These are phyloP conservation scores for Aegithalos caudatus DNA, from an alignment of 2,113 vertebrate species.

Conservation along the genomic window DNA sequence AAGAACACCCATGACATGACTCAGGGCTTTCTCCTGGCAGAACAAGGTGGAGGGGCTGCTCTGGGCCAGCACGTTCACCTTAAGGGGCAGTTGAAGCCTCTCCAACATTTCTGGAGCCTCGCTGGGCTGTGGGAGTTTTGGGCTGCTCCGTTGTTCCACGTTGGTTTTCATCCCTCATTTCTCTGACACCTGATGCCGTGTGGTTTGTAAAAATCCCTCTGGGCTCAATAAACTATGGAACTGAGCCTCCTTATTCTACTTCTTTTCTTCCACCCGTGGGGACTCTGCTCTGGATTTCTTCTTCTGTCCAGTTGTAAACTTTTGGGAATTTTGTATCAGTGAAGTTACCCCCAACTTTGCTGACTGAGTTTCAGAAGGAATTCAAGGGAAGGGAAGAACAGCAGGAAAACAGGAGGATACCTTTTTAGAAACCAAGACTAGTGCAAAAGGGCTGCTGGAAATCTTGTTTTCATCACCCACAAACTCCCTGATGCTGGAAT, in stretches of 20 bases:
- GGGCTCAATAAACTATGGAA: neutral
- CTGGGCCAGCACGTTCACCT: neutral
- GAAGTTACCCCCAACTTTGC: neutral
- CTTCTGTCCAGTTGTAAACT: neutral
- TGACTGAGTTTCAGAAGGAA: neutral
- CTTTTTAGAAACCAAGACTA: neutral
- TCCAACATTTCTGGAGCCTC: neutral
- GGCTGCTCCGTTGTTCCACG: neutral
- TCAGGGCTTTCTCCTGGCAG: neutral
- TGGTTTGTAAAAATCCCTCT: neutral
- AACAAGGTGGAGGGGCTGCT: neutral
- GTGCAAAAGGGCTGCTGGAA: neutral
- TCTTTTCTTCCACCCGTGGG: neutral
- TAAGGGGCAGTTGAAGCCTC: neutral
- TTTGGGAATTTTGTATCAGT: neutral
- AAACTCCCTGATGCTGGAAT: constrained; percentile 54
- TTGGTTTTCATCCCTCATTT: neutral
- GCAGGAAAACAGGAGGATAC: neutral
- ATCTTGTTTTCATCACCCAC: constrained; percentile 21
- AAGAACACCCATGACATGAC: neutral
- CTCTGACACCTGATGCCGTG: constrained; percentile 2
- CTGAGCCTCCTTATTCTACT: neutral
- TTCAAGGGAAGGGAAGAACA: neutral
- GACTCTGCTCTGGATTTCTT: neutral
- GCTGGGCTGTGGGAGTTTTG: neutral